Base-by-base conservation (phyloP, 1,140 invertebrate species). In the Colletes latitarsis region DNA sequence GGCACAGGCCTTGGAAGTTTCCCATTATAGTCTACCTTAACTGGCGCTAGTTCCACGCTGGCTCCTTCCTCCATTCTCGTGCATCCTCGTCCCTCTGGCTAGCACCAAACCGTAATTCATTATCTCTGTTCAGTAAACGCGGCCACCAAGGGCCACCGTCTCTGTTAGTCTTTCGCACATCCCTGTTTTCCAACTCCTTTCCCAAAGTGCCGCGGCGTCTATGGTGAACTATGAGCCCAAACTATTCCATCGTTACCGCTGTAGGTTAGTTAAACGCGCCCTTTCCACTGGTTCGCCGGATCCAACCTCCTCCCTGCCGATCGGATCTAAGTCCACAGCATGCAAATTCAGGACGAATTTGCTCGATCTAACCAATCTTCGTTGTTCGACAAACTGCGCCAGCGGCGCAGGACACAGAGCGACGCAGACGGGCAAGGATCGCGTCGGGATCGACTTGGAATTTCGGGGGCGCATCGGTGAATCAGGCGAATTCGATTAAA, bases 301-400 rank as follows among this genome's bases (percentile, higher is more conserved):
- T 30, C 70, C 30, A 30, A 39, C 55, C 49, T 49, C 67, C 9
- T 4, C 55, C 63, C 66, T 21, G 57, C 41, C 80, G 85, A 71
- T 80, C 75, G 83, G 82, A 89, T 88, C 89, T 90, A 90, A 90
- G 87, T 90, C 87, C 82, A 90, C 89, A 90, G 71, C 66, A 90
- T 90, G 89, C 87, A 90, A 90, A 90, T 90, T 88, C 83, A 64
- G 69, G 68, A 70, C 72, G 80, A 89, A 89, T 89, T 88, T 82
- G 76, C 85, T 84, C 88, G 75, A 89, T 85, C 87, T 72, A 75
- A 82, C 87, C 88, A 89, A 90, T 90, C 87, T 90, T 90, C 85
- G 81, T 83, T 88, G 82, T 86, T 88, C 86, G 81, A 80, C 82
- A 88, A 88, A 88, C 86, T 86, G 75, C 74, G 80, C 80, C 64